These are phyloP conservation scores for Serrognathus titanus DNA, from an alignment of 2,888 invertebrate species.

Conservation along the genomic window DNA sequence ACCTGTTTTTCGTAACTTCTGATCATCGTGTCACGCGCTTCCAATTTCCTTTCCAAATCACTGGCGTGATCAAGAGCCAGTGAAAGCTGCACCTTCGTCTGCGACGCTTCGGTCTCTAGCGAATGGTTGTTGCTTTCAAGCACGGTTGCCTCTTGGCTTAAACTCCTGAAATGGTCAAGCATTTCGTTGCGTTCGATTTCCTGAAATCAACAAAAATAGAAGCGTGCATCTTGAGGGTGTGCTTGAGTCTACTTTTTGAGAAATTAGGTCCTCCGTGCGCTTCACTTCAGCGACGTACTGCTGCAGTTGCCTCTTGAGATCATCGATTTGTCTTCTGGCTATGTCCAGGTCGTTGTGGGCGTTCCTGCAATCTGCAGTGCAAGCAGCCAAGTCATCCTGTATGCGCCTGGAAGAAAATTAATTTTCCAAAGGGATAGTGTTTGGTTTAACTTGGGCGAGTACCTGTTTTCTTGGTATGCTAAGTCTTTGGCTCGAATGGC, in stretches of 20 bases:
- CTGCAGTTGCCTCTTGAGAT: constrained; percentile 71
- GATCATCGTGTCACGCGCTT: constrained; percentile 53
- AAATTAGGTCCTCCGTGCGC: constrained; percentile 72
- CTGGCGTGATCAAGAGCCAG: constrained; percentile 59
- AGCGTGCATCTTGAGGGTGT: not conserved
- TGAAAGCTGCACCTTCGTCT: constrained; percentile 57
- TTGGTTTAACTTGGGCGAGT: constrained; percentile 1
- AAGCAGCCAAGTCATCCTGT: constrained; percentile 68
- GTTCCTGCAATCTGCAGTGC: constrained; percentile 59
- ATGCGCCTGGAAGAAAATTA: constrained; percentile 53
- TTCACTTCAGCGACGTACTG: constrained; percentile 80
- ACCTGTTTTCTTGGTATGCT: constrained; percentile 59
- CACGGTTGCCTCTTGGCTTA: constrained; percentile 73
- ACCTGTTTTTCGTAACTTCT: constrained; percentile 59
- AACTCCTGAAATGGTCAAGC: constrained; percentile 73
- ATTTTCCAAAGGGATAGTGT: not conserved
- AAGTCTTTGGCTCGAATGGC: constrained; percentile 57
- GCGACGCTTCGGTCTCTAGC: constrained; percentile 71
- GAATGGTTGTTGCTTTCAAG: constrained; percentile 78
- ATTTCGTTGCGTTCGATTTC: constrained; percentile 77
- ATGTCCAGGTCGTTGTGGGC: constrained; percentile 66
- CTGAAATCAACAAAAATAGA: constrained; percentile 43
- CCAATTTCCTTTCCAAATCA: constrained; percentile 62
- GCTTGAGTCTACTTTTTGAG: constrained; percentile 55
- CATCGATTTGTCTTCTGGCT: constrained; percentile 67